Percentiles rank a stretch among this genome's conserved stretches.
These are phyloP conservation scores for Arctopsyche grandis DNA, from an alignment of 1,140 invertebrate genomes.

Conservation along the genomic window DNA sequence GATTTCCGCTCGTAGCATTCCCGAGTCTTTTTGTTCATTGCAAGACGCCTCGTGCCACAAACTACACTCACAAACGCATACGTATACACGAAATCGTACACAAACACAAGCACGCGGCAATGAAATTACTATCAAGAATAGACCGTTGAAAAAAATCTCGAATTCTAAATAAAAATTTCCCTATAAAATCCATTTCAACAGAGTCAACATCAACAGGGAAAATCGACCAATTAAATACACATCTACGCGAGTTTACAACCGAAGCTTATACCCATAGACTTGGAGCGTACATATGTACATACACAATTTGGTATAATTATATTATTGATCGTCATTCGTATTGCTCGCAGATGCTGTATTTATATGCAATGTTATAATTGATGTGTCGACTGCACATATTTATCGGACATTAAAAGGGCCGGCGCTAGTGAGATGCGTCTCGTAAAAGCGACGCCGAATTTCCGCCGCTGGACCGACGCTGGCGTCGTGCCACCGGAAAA, in stretches of 20 bases:
- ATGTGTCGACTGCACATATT: neutral
- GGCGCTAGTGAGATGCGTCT: constrained; percentile 5
- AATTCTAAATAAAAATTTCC: neutral
- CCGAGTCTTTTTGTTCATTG: constrained; percentile 27
- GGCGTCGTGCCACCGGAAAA: neutral
- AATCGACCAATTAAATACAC: too few relatives aligned
- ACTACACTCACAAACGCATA: constrained; percentile 1
- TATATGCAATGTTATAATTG: too few relatives aligned
- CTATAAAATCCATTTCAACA: neutral
- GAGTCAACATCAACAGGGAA: too few relatives aligned
- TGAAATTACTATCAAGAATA: neutral
- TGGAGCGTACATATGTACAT: too few relatives aligned
- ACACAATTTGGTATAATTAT: too few relatives aligned
- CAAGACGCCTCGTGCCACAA: neutral
- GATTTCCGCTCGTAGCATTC: constrained; percentile 34
- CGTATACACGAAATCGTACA: neutral
- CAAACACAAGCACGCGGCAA: neutral
- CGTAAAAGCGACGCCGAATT: neutral
- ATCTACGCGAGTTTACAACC: too few relatives aligned
- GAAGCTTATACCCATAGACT: too few relatives aligned
- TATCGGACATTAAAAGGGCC: neutral
- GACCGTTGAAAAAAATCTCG: neutral
- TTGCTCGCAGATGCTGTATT: too few relatives aligned
- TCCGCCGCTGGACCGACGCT: neutral
- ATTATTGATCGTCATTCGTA: too few relatives aligned